Evolutionary conservation across 2,888 invertebrate species (phyloP).

Genomic region (Pseudeuparius sepicola): DNA sequence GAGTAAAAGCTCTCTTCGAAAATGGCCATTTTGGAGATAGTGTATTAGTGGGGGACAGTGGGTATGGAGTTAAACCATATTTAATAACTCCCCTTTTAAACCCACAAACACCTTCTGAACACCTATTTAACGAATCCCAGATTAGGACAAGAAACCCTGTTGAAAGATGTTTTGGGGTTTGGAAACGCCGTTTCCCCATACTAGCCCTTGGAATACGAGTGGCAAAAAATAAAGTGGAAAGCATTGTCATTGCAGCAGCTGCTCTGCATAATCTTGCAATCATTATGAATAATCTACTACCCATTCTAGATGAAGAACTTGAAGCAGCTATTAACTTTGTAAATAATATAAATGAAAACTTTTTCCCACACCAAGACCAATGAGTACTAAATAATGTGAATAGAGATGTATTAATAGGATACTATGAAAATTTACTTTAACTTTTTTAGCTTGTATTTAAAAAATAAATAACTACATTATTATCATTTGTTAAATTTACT

Average conservation of each 20-base stretch:
- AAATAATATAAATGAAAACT: too few relatives aligned
- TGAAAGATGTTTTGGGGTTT: slow-evolving; percentile 26
- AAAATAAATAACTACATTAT: slow-evolving; percentile 1
- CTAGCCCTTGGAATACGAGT: slow-evolving; percentile 26
- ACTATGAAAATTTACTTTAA: slow-evolving; percentile 1
- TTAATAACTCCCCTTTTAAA: slow-evolving; percentile 1
- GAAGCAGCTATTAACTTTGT: not conserved
- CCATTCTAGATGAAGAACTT: not conserved
- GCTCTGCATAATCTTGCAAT: slow-evolving; percentile 22
- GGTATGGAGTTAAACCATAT: slow-evolving; percentile 1
- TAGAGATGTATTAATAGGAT: not conserved
- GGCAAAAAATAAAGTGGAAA: slow-evolving; percentile 18
- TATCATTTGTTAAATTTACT: too few relatives aligned
- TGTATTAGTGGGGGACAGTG: slow-evolving; percentile 3
- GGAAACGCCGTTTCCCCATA: slow-evolving; percentile 28
- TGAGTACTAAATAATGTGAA: not conserved
- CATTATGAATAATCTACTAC: not conserved
- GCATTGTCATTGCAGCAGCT: slow-evolving; percentile 19
- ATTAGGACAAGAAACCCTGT: slow-evolving; percentile 24
- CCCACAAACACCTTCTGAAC: not conserved
- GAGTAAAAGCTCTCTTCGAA: slow-evolving; percentile 5
- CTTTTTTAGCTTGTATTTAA: not conserved
- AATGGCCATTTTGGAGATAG: slow-evolving; percentile 2
- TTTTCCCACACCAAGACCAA: not conserved
- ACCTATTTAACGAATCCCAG: slow-evolving; percentile 16